Evolutionary conservation across 2,113 vertebrate genomes (phyloP).

Genomic region (Pterophyllum scalare): DNA sequence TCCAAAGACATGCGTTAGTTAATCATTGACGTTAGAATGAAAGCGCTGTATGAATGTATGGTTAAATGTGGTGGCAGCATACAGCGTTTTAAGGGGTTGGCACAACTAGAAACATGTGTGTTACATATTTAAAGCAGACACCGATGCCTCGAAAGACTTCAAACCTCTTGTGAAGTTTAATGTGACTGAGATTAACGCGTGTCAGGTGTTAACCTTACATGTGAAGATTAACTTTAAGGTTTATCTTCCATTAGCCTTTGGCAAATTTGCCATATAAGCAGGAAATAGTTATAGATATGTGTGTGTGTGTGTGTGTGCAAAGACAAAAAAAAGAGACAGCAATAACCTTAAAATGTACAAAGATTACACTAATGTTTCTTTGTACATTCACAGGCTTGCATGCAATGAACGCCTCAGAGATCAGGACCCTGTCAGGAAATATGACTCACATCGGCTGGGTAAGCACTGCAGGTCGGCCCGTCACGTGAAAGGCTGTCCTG

Average conservation of each 20-base stretch:
- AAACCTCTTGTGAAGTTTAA: neutral
- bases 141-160: neutral
- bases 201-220: no score
- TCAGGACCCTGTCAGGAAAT: constrained; percentile 46
- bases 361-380: constrained; percentile 6
- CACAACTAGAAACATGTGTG: no score
- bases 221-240: neutral
- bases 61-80: no score
- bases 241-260: neutral
- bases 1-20: no score
- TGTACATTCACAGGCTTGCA: neutral
- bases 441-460: constrained; percentile 62
- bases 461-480: constrained; percentile 18
- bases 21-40: no score
- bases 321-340: neutral
- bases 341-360: neutral
- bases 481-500: constrained; percentile 67
- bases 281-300: neutral
- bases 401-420: constrained; percentile 32
- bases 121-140: neutral
- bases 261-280: neutral
- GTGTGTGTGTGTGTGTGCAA: neutral
- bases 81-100: no score
- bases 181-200: neutral
- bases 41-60: no score